phyloP scores from a whole-genome alignment of 2,888 invertebrate species.

The Melieria omissa region DNA sequence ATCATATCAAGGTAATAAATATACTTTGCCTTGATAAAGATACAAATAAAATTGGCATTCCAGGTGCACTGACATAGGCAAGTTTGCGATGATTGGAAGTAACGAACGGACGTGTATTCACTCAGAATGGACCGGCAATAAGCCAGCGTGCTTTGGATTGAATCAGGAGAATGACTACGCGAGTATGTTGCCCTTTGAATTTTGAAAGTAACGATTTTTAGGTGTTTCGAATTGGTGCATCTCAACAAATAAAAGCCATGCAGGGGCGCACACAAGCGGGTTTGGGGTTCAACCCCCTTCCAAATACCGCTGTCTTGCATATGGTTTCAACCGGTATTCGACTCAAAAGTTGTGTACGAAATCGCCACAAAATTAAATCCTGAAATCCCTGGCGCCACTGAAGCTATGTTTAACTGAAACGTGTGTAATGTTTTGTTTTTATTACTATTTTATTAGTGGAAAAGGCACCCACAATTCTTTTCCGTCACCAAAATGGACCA shows the following conservation, averaged over 20 bases:
- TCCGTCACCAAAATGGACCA: constrained; percentile 83
- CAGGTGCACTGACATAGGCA: constrained; percentile 87
- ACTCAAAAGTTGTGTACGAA: no score
- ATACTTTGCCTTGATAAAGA: background rate
- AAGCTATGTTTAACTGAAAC: constrained; percentile 8
- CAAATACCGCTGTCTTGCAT: no score
- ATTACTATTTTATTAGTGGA: constrained; percentile 72
- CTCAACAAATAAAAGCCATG: no score
- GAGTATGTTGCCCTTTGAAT: constrained; percentile 70
- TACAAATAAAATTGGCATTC: background rate
- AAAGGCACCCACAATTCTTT: constrained; percentile 85
- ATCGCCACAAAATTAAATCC: no score
- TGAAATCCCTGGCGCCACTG: no score
- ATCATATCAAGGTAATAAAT: constrained; percentile 72
- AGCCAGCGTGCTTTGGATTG: constrained; percentile 82
- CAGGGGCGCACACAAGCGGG: no score
- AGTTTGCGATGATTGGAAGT: constrained; percentile 83
- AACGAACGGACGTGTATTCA: constrained; percentile 78
- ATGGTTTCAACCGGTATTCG: no score
- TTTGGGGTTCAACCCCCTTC: no score
- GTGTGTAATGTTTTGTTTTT: constrained; percentile 1
- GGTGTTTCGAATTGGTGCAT: background rate
- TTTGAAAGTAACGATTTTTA: constrained; percentile 1
- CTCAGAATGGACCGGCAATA: constrained; percentile 83
- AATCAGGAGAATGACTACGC: constrained; percentile 90